A percentile compares a stretch with the other conserved stretches of the same genome.
phyloP scores from a whole-genome alignment of 2,888 invertebrate species.

The Xestia c-nigrum region DNA sequence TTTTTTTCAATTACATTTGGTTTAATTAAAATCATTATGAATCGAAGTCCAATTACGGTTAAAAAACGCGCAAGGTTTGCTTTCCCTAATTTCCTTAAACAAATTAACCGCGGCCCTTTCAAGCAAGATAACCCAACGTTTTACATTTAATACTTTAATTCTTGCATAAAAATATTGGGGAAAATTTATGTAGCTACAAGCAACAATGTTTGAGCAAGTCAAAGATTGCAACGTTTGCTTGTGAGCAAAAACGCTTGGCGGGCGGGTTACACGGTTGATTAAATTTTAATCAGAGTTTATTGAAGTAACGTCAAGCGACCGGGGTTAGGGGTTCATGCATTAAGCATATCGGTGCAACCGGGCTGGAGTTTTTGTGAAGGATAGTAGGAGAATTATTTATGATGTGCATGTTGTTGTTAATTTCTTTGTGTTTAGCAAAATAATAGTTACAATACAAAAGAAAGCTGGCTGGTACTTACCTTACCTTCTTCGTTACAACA shows the following conservation, averaged over 20 bases:
- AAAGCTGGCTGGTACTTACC: neutral
- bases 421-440: neutral
- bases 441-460: neutral
- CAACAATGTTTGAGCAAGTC: conserved; percentile 54
- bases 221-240: conserved; percentile 61
- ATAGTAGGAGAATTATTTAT: conserved; percentile 22
- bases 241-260: conserved; percentile 73
- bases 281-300: conserved; percentile 81
- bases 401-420: conserved; percentile 11
- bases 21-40: neutral
- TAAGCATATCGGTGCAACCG: conserved; percentile 48
- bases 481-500: too few relatives aligned
- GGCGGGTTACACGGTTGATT: conserved; percentile 75
- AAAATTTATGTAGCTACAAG: conserved; percentile 54
- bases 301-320: conserved; percentile 68
- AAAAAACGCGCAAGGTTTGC: conserved; percentile 5
- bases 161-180: conserved; percentile 36
- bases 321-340: conserved; percentile 55
- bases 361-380: conserved; percentile 35
- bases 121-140: conserved; percentile 17
- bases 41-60: neutral
- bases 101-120: conserved; percentile 4
- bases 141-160: conserved; percentile 27
- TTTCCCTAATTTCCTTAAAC: neutral
- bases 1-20: neutral